Evolutionary conservation across 1,140 invertebrate genomes (phyloP), one percentile per base, ranked within the genome.

Genomic region (Holcopasites calliopsidis): DNA sequence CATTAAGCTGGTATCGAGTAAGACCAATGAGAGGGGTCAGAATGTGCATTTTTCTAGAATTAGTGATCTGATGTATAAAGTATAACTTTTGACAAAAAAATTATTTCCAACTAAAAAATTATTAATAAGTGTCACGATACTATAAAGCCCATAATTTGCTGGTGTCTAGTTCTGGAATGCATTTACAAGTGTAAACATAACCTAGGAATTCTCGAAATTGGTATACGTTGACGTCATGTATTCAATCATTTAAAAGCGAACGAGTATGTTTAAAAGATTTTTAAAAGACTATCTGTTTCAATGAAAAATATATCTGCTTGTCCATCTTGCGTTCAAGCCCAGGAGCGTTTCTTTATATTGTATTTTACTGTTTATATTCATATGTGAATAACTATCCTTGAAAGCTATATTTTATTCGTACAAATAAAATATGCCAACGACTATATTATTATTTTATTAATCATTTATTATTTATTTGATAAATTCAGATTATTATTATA

Each of bases 171-270:
- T 26, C 23, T 38, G 18, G 35, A 35, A 10, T 13, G 6, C 28
- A 60, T 38, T 26, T 50, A 28, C 26, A 44, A 11, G 60, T 52
- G 54, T 70, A 60, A 76, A 76, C 55, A 76, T 76, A 76, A 76
- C 73, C 73, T 70, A 21, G 1, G 23, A 70, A 31, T 26, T 13
- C n/a, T 57, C 3, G 13, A 52, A 49, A 8, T 31, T 66, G 38
- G 1, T 6, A n/a, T n/a, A 54, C 21, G 16, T 42, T 50, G 16
- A 66, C 13, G 21, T 26, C 28, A 60, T 38, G 54, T 23, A 70
- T 31, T 75, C 23, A 8, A 21, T n/a, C 21, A 60, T 76, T 52
- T 76, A 42, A 76, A 7, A 23, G 7, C 57, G 42, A 70, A 42
- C 38, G 33, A 61, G 47, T 70, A 40, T 40, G 55, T 70, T 52